phyloP scores from a whole-genome alignment of 1,140 invertebrate genomes.

The Drosophila tristis region DNA sequence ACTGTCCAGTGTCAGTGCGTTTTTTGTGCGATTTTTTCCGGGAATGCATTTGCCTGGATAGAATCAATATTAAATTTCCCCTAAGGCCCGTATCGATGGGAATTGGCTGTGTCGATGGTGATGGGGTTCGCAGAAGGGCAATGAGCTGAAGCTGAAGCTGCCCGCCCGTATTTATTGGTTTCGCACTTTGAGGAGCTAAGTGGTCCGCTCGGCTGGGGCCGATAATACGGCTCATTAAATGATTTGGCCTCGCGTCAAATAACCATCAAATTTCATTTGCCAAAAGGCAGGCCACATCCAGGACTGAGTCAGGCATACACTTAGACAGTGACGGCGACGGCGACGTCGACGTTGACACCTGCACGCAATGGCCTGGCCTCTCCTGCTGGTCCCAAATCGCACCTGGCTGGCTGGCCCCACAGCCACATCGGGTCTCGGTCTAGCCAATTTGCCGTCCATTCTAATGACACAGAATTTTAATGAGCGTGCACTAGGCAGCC shows the following conservation, averaged over 20 bases:
- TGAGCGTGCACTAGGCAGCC: constrained; percentile 63
- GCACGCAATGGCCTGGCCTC: constrained; percentile 44
- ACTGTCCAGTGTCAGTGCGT: background rate
- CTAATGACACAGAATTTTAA: constrained; percentile 73
- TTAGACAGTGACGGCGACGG: constrained; percentile 25
- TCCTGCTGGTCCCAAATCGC: background rate
- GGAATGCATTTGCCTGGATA: background rate
- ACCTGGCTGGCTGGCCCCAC: background rate
- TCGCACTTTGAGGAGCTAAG: constrained; percentile 5
- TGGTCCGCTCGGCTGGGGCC: background rate
- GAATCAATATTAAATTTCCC: constrained; percentile 3
- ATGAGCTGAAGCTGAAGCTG: background rate
- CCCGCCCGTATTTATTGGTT: constrained; percentile 20
- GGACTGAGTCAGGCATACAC: constrained; percentile 19
- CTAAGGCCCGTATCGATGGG: no score
- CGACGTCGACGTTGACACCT: constrained; percentile 36
- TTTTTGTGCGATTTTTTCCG: background rate
- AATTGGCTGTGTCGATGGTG: no score
- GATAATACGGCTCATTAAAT: constrained; percentile 53
- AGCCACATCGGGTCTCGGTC: background rate
- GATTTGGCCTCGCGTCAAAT: constrained; percentile 52
- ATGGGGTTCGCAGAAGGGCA: no score
- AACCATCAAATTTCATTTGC: constrained; percentile 63
- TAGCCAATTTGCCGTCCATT: constrained; percentile 51
- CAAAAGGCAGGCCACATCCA: constrained; percentile 12